Conservation (phyloP, 1,140 invertebrate species). For the Orius laevigatus region DNA sequence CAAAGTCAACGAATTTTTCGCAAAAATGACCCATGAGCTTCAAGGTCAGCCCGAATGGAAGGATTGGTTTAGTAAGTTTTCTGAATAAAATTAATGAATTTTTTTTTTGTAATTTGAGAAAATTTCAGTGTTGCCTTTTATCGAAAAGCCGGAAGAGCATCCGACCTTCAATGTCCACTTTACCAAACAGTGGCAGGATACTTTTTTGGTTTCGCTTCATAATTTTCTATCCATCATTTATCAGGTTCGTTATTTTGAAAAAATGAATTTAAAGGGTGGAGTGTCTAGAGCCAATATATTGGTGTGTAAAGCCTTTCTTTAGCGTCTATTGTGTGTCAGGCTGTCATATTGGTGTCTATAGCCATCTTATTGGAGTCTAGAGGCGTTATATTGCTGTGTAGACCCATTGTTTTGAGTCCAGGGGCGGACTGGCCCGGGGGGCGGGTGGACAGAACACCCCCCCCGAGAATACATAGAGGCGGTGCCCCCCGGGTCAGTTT, state of each 20-base stretch:
- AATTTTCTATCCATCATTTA: constrained; percentile 86
- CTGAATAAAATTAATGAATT: background rate
- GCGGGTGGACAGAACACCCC: too few relatives aligned
- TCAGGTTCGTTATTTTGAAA: constrained; percentile 33
- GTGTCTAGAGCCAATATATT: too few relatives aligned
- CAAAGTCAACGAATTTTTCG: constrained; percentile 79
- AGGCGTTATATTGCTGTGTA: too few relatives aligned
- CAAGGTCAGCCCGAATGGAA: constrained; percentile 85
- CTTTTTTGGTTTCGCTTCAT: constrained; percentile 78
- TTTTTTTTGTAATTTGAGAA: constrained; percentile 6
- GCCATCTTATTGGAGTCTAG: too few relatives aligned
- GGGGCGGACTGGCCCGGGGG: too few relatives aligned
- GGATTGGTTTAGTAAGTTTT: constrained; percentile 84
- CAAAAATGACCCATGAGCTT: constrained; percentile 69
- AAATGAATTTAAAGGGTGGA: background rate
- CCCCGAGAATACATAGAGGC: too few relatives aligned
- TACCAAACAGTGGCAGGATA: constrained; percentile 88
- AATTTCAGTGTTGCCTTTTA: constrained; percentile 54
- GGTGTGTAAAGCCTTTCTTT: too few relatives aligned
- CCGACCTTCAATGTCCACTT: constrained; percentile 75
- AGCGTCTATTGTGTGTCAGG: too few relatives aligned
- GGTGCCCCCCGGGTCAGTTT: too few relatives aligned
- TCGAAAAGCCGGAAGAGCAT: constrained; percentile 81
- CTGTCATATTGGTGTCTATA: too few relatives aligned
- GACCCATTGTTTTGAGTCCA: too few relatives aligned